Base-by-base conservation (phyloP, 2,797 vertebrate genomes). In the Perodicticus potto region DNA sequence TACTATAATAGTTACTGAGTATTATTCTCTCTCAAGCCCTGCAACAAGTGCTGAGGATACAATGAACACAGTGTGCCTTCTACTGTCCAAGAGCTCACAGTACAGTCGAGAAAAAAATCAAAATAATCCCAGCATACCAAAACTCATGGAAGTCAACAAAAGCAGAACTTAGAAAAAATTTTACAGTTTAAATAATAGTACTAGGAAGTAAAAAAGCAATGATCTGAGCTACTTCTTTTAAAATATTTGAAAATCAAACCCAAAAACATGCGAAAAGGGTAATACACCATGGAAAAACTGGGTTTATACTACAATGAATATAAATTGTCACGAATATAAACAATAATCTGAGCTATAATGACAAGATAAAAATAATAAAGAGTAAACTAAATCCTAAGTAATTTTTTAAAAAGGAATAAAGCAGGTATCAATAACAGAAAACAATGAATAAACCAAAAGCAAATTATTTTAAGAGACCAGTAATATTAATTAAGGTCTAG, bases 131-230 rank as follows among this genome's bases (percentile, higher is more conserved):
- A 9, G 27, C 43, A 29, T 49, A 72, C 32, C 73, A 74, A 65
- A 65, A 89, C 32, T 78, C 86, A 37, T 67, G 27, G 23, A 89
- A 57, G n/a, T 78, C 45, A 67, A 45, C 29, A 73, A 34, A 65
- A 80, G 12, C 22, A 34, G 20, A 49, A 4, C 4, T 65, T 53
- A 49, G 37, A 86, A n/a, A 23, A 89, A 40, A 67, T 14, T 16
- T 32, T 74, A 67, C 27, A 20, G 19, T 59, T 73, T 87, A 74
- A 89, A 67, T 73, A 16, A 6, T 80, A 63, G 72, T 23, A 81
- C 11, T 37, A 85, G 32, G 16, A 95, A 86, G 59, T 45, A 53
- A 91, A 19, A 86, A 85, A 78, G 37, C 19, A 89, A 86, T 67
- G 49, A 34, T 49, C 49, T 49, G 13, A 49, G 13, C 49, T 49